Base-by-base conservation (phyloP, 2,797 vertebrate genomes). In the Typhlichthys subterraneus region DNA sequence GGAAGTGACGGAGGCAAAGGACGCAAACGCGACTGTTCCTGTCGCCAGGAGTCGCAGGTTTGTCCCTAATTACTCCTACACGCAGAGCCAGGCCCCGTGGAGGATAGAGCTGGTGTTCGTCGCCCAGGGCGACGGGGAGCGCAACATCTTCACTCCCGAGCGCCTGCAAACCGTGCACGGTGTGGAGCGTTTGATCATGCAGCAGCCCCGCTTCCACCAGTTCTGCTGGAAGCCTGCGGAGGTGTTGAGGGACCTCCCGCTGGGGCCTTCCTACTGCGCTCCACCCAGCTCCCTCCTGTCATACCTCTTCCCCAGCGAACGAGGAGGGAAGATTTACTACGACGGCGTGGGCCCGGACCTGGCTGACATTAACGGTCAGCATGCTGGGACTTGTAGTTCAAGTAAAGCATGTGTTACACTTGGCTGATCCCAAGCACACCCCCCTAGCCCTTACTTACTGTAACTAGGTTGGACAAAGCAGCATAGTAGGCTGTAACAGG, bases 181-280 rank as follows among this genome's bases (percentile, higher is more conserved):
- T 5, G 95, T 99, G 0, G 97, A 99, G 82, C 93, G 88, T 23
- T 93, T 94, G 68, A 93, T 99, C 85, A 97, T 98, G 96, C 94
- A 96, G 80, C 96, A 98, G 48, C 94, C 96, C 0, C 95, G 92
- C 76, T 99, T 98, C 82, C 87, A 93, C 19, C 94, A 97, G 80
- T 99, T 99, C 88, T 99, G 97, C 84, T 99, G 97, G 97, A 98
- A 98, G 81, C 97, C 97, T 2, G 87, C 95, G 0, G 97, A 99
- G 76, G 91, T 95, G 59, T 71, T 98, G 85, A 94, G 95, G 72
- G 97, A 99, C 73, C 91, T 98, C 14, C 96, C 97, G 0, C 84
- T 98, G 51, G 97, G 96, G 1, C 96, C 96, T 0, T 97, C 96
- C 42, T 98, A 96, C 85, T 99, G 97, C 79, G 96, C 97, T 1